Evolutionary conservation across 2,113 vertebrate species (phyloP).

Genomic region (Cephalopterus ornatus): DNA sequence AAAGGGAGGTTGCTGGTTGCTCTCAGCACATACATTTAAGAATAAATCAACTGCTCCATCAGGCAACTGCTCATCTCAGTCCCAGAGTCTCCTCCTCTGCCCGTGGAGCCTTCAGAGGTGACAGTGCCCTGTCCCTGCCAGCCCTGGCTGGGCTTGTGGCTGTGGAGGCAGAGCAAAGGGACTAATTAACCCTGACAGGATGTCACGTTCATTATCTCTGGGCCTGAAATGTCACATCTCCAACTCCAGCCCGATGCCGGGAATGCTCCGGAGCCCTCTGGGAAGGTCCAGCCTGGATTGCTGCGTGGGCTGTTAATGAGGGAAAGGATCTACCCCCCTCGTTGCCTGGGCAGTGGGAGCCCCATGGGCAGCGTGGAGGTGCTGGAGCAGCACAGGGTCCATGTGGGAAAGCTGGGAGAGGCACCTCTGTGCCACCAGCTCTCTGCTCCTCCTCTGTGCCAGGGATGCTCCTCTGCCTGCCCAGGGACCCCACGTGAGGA

Average conservation of each 20-base stretch:
- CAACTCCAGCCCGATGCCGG: background rate
- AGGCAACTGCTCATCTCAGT: background rate
- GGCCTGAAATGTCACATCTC: background rate
- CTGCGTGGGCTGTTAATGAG: background rate
- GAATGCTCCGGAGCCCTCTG: background rate
- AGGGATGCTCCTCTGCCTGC: background rate
- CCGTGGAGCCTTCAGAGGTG: background rate
- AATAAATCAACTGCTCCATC: background rate
- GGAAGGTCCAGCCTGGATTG: background rate
- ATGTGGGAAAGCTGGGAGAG: accelerated
- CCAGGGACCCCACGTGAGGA: background rate
- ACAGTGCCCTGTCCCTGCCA: background rate
- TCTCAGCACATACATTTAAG: background rate
- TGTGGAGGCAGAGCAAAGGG: background rate
- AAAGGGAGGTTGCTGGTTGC: background rate
- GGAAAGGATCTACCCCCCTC: background rate
- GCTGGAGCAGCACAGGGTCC: background rate
- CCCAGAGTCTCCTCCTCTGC: background rate
- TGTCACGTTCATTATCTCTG: background rate
- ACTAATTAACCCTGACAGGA: slow-evolving; percentile 22
- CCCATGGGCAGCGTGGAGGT: too few relatives aligned
- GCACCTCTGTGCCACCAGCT: background rate
- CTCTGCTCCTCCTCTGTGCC: background rate
- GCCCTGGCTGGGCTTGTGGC: background rate
- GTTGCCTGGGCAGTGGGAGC: accelerated